Percentiles rank a stretch among this genome's conserved stretches.
These are phyloP conservation scores for Trissonchulus latispiculum DNA, from an alignment of 2,888 invertebrate species.

Conservation along the genomic window DNA sequence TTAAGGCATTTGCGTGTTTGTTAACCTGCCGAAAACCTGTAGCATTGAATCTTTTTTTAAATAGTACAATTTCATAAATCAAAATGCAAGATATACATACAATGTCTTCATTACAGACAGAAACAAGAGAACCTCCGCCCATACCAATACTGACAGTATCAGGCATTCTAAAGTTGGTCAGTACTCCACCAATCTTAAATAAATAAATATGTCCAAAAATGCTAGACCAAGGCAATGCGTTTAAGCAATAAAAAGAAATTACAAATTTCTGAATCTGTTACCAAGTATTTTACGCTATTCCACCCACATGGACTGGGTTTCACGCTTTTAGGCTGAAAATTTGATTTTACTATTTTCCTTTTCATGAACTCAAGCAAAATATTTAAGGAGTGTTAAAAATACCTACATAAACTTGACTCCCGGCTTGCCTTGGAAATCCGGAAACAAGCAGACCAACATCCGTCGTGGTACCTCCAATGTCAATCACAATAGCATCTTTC, in stretches of 20 bases:
- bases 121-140: slow-evolving; percentile 43
- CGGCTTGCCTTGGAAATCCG: slow-evolving; percentile 41
- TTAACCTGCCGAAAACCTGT: too few relatives aligned
- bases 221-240: too few relatives aligned
- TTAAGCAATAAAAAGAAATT: too few relatives aligned
- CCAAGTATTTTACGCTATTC: too few relatives aligned
- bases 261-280: too few relatives aligned
- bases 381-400: not conserved
- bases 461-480: slow-evolving; percentile 43
- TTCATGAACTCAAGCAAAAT: too few relatives aligned
- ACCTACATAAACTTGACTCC: slow-evolving; percentile 32
- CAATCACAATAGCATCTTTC: slow-evolving; percentile 39
- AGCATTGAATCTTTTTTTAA: too few relatives aligned
- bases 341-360: too few relatives aligned
- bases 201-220: not conserved
- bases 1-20: not conserved
- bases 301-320: not conserved
- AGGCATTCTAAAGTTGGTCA: slow-evolving; percentile 43
- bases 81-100: not conserved
- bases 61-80: too few relatives aligned
- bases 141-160: slow-evolving; percentile 43
- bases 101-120: not conserved
- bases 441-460: slow-evolving; percentile 41
- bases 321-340: too few relatives aligned
- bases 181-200: slow-evolving; percentile 35